Evolutionary conservation across 2,888 invertebrate genomes (phyloP).

Genomic region (Halocaridina rubra): DNA sequence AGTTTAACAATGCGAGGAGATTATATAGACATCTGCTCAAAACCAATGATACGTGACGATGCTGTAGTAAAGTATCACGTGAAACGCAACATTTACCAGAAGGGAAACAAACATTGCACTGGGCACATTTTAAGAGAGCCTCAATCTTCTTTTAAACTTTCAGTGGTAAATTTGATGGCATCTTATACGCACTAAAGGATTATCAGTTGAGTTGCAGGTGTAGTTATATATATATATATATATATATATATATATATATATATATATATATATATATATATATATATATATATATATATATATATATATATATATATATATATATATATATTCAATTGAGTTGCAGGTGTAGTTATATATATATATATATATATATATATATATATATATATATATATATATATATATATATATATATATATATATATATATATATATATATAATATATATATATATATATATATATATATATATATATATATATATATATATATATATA

Average conservation of each 20-base stretch:
- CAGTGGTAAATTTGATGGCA: too few species aligned
- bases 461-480: slow-evolving; percentile 21
- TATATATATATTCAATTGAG: not conserved
- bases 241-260: not conserved
- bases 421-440: slow-evolving; percentile 9
- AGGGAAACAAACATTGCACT: too few species aligned
- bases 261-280: not conserved
- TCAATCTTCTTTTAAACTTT: too few species aligned
- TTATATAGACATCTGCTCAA: too few species aligned
- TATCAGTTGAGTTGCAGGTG: too few species aligned
- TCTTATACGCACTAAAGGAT: too few species aligned
- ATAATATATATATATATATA: slow-evolving; percentile 10
- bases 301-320: slow-evolving; percentile 5
- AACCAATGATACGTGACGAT: too few species aligned
- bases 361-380: slow-evolving; percentile 22
- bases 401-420: not conserved
- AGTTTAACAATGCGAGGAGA: too few species aligned
- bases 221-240: too few species aligned
- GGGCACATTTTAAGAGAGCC: too few species aligned
- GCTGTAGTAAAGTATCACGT: too few species aligned
- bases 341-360: not conserved
- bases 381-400: slow-evolving; percentile 6
- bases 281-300: not conserved
- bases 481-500: slow-evolving; percentile 20
- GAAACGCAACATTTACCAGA: too few species aligned